A percentile compares a stretch with the other conserved stretches of the same genome.
Conservation (phyloP, 2,797 vertebrate genomes). For the Epinephelus coioides region DNA sequence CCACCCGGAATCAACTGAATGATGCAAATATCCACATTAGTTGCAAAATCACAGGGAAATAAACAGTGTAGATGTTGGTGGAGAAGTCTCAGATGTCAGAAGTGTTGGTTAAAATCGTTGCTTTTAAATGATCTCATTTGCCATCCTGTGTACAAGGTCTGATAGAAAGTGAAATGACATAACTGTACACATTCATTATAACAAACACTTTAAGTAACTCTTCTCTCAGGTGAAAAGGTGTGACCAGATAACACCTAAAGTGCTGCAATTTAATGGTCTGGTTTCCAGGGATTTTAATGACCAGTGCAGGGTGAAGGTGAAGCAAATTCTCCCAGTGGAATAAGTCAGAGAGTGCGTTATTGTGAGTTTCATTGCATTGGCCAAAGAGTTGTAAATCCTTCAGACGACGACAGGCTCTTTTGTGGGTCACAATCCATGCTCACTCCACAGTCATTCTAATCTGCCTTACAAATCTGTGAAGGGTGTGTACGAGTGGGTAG, state of each 20-base stretch:
- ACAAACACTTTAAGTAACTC: not conserved
- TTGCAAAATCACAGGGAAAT: constrained; percentile 37
- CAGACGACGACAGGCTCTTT: constrained; percentile 55
- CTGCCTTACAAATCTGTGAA: constrained; percentile 58
- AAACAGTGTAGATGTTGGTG: not conserved
- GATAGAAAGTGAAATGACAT: not conserved
- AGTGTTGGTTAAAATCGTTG: not conserved
- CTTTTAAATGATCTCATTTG: not conserved
- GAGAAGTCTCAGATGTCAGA: not conserved
- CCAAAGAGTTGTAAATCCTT: constrained; percentile 48
- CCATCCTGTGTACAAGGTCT: not conserved
- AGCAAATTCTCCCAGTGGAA: not conserved
- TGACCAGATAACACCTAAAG: not conserved
- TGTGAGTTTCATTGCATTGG: constrained; percentile 22
- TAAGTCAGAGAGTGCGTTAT: constrained; percentile 16
- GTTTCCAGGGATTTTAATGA: constrained; percentile 4
- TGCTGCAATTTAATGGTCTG: not conserved
- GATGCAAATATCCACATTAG: constrained; percentile 36
- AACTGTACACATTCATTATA: not conserved
- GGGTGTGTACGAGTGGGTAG: constrained; percentile 51
- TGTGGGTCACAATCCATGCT: constrained; percentile 59
- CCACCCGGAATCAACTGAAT: constrained; percentile 12
- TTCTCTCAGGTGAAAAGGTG: not conserved
- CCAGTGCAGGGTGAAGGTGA: not conserved
- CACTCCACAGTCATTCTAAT: constrained; percentile 51